Evolutionary conservation across 1,140 invertebrate genomes (phyloP).

Genomic region (Brachionus rubens): DNA sequence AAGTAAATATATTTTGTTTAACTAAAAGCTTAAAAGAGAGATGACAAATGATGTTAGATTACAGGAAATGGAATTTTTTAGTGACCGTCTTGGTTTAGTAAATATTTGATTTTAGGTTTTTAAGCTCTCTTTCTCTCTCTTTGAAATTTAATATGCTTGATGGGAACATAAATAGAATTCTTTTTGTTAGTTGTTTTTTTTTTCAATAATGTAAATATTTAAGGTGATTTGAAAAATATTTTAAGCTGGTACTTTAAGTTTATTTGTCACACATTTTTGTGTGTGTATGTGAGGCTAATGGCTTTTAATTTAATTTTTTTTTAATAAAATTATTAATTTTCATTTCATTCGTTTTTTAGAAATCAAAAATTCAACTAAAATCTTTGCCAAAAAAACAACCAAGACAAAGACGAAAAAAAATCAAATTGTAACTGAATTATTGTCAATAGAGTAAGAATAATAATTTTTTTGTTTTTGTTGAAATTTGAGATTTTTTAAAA

Average conservation of each 20-base stretch:
- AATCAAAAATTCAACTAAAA: background rate
- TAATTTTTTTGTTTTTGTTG: background rate
- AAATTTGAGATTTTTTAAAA: background rate
- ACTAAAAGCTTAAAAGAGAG: background rate
- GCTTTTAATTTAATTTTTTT: background rate
- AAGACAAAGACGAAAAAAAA: background rate
- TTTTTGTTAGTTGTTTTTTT: background rate
- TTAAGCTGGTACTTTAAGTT: constrained; percentile 38
- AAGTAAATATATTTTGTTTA: constrained; percentile 1
- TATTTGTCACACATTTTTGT: background rate
- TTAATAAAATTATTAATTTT: background rate
- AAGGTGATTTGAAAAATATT: constrained; percentile 23
- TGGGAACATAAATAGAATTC: constrained; percentile 15
- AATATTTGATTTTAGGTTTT: constrained; percentile 32
- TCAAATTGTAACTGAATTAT: background rate
- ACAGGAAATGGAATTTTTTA: background rate
- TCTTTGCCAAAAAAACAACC: background rate
- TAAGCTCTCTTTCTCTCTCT: background rate
- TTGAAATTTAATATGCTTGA: constrained; percentile 38
- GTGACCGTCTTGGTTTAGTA: constrained; percentile 16
- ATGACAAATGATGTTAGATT: background rate
- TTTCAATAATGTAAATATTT: constrained; percentile 34
- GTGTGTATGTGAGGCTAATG: background rate
- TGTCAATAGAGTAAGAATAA: background rate
- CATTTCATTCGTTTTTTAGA: background rate